Conservation (phyloP, 1,140 invertebrate genomes). For the Eufriesea mexicana region DNA sequence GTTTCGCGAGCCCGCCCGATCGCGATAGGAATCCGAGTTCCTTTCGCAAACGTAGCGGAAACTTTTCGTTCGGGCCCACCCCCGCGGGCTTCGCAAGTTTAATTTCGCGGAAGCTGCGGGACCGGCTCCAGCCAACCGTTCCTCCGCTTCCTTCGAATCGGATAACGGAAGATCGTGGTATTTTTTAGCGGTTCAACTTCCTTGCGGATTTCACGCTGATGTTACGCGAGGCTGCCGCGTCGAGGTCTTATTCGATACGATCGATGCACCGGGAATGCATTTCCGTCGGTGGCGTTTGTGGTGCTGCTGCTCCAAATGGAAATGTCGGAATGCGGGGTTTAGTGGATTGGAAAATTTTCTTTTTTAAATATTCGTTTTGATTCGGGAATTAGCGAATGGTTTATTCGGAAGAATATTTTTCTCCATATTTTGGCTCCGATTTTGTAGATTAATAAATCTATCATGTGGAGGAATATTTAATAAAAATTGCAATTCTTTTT, state of each 20-base stretch:
- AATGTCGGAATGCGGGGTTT: too few relatives aligned
- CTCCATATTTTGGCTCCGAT: too few relatives aligned
- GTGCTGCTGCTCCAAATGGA: too few relatives aligned
- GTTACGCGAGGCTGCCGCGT: too few relatives aligned
- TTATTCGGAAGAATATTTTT: too few relatives aligned
- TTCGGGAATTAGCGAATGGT: too few relatives aligned
- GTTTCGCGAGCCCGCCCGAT: conserved; percentile 12
- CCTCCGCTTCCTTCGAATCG: background rate
- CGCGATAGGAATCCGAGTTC: conserved; percentile 34
- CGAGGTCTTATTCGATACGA: background rate
- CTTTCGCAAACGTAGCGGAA: conserved; percentile 45
- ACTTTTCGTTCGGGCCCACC: conserved; percentile 25
- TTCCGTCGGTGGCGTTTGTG: background rate
- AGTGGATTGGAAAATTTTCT: too few relatives aligned
- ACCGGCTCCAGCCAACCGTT: conserved; percentile 24
- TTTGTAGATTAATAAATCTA: too few relatives aligned
- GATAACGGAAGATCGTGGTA: background rate
- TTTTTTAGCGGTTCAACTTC: background rate
- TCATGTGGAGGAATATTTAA: too few relatives aligned
- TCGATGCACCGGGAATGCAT: background rate
- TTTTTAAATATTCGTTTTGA: too few relatives aligned
- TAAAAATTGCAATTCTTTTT: too few relatives aligned
- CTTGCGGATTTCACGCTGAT: background rate
- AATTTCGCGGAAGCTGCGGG: conserved; percentile 46
- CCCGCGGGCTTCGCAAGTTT: conserved; percentile 22